Percentiles rank a stretch among this genome's conserved stretches.
These are phyloP conservation scores for Plagodis dolabraria DNA, from an alignment of 2,888 invertebrate species.

Conservation along the genomic window DNA sequence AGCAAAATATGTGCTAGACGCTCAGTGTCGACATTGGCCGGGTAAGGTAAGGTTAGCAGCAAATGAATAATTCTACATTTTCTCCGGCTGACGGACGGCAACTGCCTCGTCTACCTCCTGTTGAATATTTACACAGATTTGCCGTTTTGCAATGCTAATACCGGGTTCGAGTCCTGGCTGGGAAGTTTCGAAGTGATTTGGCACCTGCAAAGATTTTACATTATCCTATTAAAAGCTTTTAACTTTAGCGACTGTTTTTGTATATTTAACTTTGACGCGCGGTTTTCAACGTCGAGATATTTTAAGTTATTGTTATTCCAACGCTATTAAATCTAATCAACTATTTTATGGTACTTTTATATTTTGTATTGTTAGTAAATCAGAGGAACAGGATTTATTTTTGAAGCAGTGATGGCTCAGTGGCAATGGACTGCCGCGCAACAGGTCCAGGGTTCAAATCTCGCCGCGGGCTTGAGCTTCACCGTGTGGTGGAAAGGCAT, in stretches of 20 bases:
- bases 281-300: too few relatives aligned
- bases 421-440: too few relatives aligned
- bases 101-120: slow-evolving; percentile 8
- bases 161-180: slow-evolving; percentile 21
- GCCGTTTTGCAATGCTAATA: slow-evolving; percentile 44
- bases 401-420: too few relatives aligned
- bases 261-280: background rate
- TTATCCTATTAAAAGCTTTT: slow-evolving; percentile 3
- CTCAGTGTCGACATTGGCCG: slow-evolving; percentile 3
- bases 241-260: background rate
- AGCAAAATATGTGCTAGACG: background rate
- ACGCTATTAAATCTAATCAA: too few relatives aligned
- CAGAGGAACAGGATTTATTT: too few relatives aligned
- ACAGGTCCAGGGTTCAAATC: too few relatives aligned
- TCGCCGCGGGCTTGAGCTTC: too few relatives aligned
- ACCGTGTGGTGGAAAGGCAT: too few relatives aligned
- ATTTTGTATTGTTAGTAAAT: too few relatives aligned
- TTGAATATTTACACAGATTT: slow-evolving; percentile 40
- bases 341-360: too few relatives aligned
- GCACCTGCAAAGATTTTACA: slow-evolving; percentile 5
- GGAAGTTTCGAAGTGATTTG: slow-evolving; percentile 10
- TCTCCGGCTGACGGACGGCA: slow-evolving; percentile 11
- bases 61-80: slow-evolving; percentile 16
- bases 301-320: too few relatives aligned
- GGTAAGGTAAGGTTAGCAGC: slow-evolving; percentile 12